Evolutionary conservation across 2,888 invertebrate genomes (phyloP), one percentile per base, ranked within the genome.

Genomic region (Portevinia maculata): DNA sequence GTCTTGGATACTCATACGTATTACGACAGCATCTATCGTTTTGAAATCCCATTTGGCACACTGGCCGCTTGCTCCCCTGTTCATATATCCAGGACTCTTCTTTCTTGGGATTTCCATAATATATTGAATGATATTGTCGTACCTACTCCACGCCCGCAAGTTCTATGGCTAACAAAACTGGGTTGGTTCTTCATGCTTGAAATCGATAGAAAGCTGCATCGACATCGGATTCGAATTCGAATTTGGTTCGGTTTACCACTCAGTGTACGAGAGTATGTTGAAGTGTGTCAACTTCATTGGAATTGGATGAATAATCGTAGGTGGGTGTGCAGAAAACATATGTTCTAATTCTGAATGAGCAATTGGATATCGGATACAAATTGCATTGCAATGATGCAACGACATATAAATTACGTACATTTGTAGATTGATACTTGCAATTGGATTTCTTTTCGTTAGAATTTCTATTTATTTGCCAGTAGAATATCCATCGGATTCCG

Each of bases 311-410:
- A 19, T 2, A 19, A n/a, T 11, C 9, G 30, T 17, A 15, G 19
- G 21, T 32, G 50, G 32, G n/a, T 44, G 15, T 65, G n/a, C 28
- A 30, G 64, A 76, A 76, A 70, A 81, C 76, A 81, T 76, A 76
- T 81, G 81, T 81, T 81, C 81, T 81, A 81, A 81, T 81, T 81
- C 71, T 65, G 81, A 81, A 81, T 81, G 52, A 81, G 75, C 75
- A 64, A 64, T 76, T 64, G 70, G 70, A 71, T 65, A 81, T 76
- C 48, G 65, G 59, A 65, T 71, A 76, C 76, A 76, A 71, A 81
- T 81, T 76, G 76, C 70, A 65, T 81, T 76, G 64, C 76, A 60
- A 65, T 81, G 32, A n/a, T n/a, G 70, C 65, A 41, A 13, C 44
- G 17, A 9, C 44, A 19, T 17, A 21, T 53, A 48, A 3, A 24